A percentile compares a stretch with the other conserved stretches of the same genome.
These are phyloP conservation scores for Toxonevra muliebris DNA, from an alignment of 2,888 invertebrate genomes.

Conservation along the genomic window DNA sequence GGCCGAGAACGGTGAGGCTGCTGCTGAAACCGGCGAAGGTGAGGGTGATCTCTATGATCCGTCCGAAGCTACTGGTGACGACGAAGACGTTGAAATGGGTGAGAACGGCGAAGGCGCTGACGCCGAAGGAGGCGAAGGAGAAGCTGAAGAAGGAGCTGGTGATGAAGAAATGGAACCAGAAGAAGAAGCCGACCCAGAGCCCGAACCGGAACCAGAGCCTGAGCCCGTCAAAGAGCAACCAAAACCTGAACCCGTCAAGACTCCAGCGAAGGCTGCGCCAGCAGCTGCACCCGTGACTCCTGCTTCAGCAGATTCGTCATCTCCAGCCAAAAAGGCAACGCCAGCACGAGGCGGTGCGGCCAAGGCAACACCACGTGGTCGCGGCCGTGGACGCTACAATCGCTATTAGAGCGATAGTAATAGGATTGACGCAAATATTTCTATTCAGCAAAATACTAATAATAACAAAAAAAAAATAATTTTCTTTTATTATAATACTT, in stretches of 20 bases:
- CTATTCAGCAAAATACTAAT: conserved; percentile 38
- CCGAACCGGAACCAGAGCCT: conserved; percentile 47
- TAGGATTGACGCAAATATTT: conserved; percentile 39
- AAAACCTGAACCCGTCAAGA: conserved; percentile 40
- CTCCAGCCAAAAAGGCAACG: conserved; percentile 58
- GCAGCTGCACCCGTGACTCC: conserved; percentile 46
- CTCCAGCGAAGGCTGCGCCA: conserved; percentile 49
- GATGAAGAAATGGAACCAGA: conserved; percentile 49
- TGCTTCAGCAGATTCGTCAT: conserved; percentile 62
- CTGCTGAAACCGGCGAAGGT: conserved; percentile 49
- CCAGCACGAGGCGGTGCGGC: conserved; percentile 52
- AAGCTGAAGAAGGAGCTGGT: conserved; percentile 51
- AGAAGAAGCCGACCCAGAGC: conserved; percentile 43
- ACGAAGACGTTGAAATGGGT: conserved; percentile 67
- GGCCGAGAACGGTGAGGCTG: conserved; percentile 55
- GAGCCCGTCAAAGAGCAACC: conserved; percentile 43
- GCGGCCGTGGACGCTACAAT: conserved; percentile 64
- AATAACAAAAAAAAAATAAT: conserved; percentile 20
- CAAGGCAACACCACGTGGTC: conserved; percentile 60
- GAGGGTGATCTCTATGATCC: conserved; percentile 64
- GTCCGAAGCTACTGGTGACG: conserved; percentile 67
- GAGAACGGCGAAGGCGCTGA: conserved; percentile 63
- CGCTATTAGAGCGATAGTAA: conserved; percentile 53
- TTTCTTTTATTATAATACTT: background rate
- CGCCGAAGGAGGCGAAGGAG: conserved; percentile 52